Conservation (phyloP, 2,888 invertebrate genomes). For the Papilio gigon region DNA sequence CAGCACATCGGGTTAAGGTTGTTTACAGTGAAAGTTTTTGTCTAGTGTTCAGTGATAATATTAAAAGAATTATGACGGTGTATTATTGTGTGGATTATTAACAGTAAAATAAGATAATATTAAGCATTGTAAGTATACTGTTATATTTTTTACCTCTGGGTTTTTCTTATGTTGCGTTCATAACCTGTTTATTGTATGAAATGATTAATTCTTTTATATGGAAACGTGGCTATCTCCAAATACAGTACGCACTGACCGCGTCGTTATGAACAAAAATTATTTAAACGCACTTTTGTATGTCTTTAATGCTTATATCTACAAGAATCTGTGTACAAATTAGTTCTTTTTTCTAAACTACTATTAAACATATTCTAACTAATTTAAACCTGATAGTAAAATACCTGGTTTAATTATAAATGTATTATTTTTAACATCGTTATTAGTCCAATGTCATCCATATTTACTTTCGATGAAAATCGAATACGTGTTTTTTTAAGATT, state of each 20-base stretch:
- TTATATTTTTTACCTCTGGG: neutral
- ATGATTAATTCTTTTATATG: neutral
- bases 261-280: neutral
- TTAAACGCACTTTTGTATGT: neutral
- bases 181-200: slow-evolving; percentile 1
- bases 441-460: too few relatives aligned
- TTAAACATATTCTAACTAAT: too few relatives aligned
- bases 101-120: neutral
- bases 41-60: slow-evolving; percentile 30
- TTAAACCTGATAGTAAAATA: too few relatives aligned
- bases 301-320: neutral
- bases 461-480: neutral
- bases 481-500: too few relatives aligned
- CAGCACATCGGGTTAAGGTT: slow-evolving; percentile 31
- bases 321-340: too few relatives aligned
- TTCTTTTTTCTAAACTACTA: too few relatives aligned
- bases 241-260: neutral
- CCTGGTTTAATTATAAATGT: too few relatives aligned
- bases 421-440: too few relatives aligned
- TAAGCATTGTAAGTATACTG: neutral
- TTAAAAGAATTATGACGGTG: neutral
- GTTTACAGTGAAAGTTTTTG: slow-evolving; percentile 33
- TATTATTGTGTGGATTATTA: neutral
- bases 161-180: neutral
- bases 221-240: neutral